These are phyloP conservation scores for Mastomys natalensis DNA, from an alignment of 2,113 vertebrate species.

Conservation along the genomic window DNA sequence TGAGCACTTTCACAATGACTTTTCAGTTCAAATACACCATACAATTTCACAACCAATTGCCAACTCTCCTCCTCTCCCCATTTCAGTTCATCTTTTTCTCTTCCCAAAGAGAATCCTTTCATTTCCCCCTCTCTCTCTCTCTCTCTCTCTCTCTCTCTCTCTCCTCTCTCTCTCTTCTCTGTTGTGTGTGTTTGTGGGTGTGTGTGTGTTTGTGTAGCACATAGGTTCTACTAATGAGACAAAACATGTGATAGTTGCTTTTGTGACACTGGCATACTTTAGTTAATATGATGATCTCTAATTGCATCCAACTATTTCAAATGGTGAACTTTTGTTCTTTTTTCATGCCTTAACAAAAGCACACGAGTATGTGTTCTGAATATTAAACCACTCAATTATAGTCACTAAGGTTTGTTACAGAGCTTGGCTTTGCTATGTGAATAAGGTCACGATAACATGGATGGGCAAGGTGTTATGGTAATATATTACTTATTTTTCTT, in stretches of 20 bases:
- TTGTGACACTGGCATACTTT: background rate
- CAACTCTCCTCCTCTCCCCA: too few relatives aligned
- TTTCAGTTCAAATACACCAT: background rate
- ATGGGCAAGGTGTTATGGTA: background rate
- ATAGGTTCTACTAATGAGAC: background rate
- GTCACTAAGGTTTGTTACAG: background rate
- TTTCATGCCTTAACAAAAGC: background rate
- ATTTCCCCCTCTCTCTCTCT: background rate
- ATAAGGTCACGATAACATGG: background rate
- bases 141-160: too few relatives aligned
- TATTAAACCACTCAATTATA: background rate
- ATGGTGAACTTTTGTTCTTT: background rate
- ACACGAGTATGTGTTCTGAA: background rate
- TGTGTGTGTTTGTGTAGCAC: background rate
- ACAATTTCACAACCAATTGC: too few relatives aligned
- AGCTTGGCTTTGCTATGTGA: background rate
- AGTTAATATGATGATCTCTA: background rate
- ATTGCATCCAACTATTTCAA: background rate
- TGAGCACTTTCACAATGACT: background rate
- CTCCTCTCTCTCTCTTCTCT: too few relatives aligned
- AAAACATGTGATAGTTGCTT: background rate
- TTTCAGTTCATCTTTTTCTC: too few relatives aligned
- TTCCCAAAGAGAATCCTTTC: background rate
- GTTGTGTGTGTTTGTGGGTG: too few relatives aligned
- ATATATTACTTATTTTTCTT: background rate